Evolutionary conservation across 2,113 vertebrate genomes (phyloP), one percentile per base, ranked within the genome.

Genomic region (Nesoenas mayeri): DNA sequence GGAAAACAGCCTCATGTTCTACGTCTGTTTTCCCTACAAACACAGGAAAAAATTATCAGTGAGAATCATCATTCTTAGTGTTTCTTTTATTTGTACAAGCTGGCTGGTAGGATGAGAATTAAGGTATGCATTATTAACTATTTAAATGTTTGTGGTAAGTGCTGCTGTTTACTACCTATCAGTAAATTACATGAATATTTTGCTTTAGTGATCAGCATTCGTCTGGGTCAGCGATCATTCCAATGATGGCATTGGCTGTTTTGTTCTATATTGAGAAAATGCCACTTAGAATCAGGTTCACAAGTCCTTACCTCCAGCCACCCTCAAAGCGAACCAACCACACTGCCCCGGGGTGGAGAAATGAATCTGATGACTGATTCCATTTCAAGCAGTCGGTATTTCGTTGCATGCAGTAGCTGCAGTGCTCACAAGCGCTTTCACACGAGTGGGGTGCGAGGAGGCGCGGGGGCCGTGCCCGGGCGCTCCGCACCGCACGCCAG

Each of bases 381-480:
- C 91, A 88, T 95, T 97, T 69, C 58, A 78, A 97, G 93, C 85
- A 85, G 95, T 95, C 86, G 96, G 97, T 96, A 6, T 95, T 97
- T 97, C 88, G 97, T 96, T 98, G 98, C 98, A 98, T 98, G 98
- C 96, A 95, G 88, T 94, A 95, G 91, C 96, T 71, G 95, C 94
- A 95, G 94, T 88, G 91, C 95, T 86, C 96, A 89, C 95, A 95
- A 96, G 97, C 97, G 97, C 97, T 98, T 98, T 95, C 96, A 93
- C 96, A 97, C 88, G 97, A 96, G 83, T 96, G 95, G 95, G 94
- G 92, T 95, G 89, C 77, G 94, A 44, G 44, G 42, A 16, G 42
- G 42, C 17, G 42, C 42, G 42, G 42, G 42, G 42, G 42, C 42
- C 42, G 42, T 44, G 42, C 42, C 42, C 42, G 42, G 42, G 42